Conservation (phyloP, 2,113 vertebrate genomes). For the Zapornia atra region DNA sequence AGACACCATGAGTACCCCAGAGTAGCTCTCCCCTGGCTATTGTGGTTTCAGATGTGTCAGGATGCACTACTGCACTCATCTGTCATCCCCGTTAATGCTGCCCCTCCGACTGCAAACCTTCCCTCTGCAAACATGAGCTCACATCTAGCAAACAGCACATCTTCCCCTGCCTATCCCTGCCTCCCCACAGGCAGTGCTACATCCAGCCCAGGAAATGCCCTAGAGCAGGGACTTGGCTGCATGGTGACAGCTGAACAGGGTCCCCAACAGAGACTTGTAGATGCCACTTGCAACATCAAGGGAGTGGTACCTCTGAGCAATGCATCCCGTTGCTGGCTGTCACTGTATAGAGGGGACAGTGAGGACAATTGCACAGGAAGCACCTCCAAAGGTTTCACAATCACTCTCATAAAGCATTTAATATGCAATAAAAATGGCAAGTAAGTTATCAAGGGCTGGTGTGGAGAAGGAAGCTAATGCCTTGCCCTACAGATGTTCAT, state of each 20-base stretch:
- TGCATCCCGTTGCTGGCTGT: neutral
- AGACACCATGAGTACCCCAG: neutral
- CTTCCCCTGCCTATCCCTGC: neutral
- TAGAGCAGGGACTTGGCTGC: neutral
- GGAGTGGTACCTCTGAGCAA: fast-evolving
- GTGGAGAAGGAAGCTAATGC: neutral
- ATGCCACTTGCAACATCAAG: neutral
- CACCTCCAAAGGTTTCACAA: neutral
- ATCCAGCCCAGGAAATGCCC: neutral
- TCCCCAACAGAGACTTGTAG: neutral
- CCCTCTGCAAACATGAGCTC: neutral
- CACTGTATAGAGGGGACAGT: fast-evolving
- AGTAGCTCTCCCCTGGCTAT: neutral
- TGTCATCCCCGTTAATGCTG: neutral
- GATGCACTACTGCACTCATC: fast-evolving
- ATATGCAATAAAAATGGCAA: neutral
- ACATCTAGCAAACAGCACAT: fast-evolving
- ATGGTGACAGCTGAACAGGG: fast-evolving
- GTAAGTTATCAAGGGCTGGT: neutral
- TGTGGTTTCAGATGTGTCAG: neutral
- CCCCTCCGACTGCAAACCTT: neutral
- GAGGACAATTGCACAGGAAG: neutral
- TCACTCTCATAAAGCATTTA: constrained; percentile 38
- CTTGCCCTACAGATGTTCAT: constrained; percentile 48
- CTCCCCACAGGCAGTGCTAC: fast-evolving